These are phyloP conservation scores for Panopea generosa DNA, from an alignment of 2,888 invertebrate genomes.

Conservation along the genomic window DNA sequence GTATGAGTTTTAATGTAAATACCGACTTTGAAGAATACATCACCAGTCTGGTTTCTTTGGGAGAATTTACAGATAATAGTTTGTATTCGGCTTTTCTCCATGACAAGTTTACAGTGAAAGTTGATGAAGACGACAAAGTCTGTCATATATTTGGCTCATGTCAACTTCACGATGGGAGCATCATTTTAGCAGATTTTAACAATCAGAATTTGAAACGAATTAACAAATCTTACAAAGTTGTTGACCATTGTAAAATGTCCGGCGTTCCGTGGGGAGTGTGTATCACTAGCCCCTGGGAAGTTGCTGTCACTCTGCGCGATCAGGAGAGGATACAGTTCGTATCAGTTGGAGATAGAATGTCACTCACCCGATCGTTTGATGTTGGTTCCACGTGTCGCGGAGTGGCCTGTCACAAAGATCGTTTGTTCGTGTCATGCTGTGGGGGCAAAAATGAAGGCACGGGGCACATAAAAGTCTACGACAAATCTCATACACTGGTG, in stretches of 20 bases:
- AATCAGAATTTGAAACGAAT: too few species aligned
- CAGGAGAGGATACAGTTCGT: slow-evolving; percentile 5
- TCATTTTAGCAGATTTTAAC: too few species aligned
- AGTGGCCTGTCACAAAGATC: slow-evolving; percentile 1
- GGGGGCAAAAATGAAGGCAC: slow-evolving; percentile 5
- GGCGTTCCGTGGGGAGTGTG: slow-evolving; percentile 10
- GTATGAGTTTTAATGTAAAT: too few species aligned
- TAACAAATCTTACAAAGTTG: too few species aligned
- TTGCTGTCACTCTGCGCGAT: slow-evolving; percentile 4
- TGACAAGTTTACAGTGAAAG: too few species aligned
- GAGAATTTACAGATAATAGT: too few species aligned
- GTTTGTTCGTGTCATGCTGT: slow-evolving; percentile 5
- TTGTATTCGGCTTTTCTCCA: too few species aligned
- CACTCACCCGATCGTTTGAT: neutral
- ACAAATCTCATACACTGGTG: neutral
- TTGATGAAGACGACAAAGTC: too few species aligned
- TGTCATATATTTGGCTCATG: too few species aligned
- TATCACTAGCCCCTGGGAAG: neutral
- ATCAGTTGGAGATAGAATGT: neutral
- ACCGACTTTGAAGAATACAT: too few species aligned
- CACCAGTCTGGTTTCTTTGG: too few species aligned
- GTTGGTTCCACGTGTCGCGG: neutral
- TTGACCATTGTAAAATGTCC: neutral
- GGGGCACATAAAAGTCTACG: neutral
- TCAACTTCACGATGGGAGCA: too few species aligned